Base-by-base conservation (phyloP, 92 coral and sea anemone genomes). In the Epizoanthus ramosus region DNA sequence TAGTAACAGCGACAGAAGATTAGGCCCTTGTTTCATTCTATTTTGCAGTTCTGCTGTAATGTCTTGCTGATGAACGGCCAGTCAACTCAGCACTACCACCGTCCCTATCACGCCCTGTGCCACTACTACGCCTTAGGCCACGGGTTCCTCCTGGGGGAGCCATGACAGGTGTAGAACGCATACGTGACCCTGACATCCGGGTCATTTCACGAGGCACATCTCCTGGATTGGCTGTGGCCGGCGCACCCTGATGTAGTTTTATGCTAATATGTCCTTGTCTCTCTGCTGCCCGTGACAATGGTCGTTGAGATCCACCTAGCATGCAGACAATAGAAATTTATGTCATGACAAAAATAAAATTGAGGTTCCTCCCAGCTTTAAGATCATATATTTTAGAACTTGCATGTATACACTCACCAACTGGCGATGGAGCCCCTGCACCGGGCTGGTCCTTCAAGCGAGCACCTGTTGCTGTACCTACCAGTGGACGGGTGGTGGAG, bases 161-260 rank as follows among this genome's bases (percentile, higher is more conserved):
- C 94, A 95, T 90, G 56, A 90, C 98, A 21, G 95, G 96, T 19
- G 99, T 92, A 9, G 97, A 91, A 24, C 98, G 94, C n/a, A 93
- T 94, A 59, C 92, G 99, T 6, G 95, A 90, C 16, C 99, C 99
- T 8, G 99, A 97, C 99, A 97, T 97, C n/a, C 99, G 92, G 18
- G 98, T 94, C 75, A 95, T 91, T 50, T 97, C 99, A 0, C 99
- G 95, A 7, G 94, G 91, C 6, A 88, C 88, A 9, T 89, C 97
- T 24, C 87, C 91, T 33, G 90, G 90, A 47, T 79, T 80, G 47
- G 92, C 86, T 19, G 89, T 98, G 21, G 98, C 93, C 15, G 98
- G 98, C 7, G 92, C 94, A 56, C 97, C 97, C 14, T 97, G 91
- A 60, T 94, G 95, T 2, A 97, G 89, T 22, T 98, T 88, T 87